These are phyloP conservation scores for Silurus glanis DNA, from an alignment of 2,113 vertebrate genomes.

Conservation along the genomic window DNA sequence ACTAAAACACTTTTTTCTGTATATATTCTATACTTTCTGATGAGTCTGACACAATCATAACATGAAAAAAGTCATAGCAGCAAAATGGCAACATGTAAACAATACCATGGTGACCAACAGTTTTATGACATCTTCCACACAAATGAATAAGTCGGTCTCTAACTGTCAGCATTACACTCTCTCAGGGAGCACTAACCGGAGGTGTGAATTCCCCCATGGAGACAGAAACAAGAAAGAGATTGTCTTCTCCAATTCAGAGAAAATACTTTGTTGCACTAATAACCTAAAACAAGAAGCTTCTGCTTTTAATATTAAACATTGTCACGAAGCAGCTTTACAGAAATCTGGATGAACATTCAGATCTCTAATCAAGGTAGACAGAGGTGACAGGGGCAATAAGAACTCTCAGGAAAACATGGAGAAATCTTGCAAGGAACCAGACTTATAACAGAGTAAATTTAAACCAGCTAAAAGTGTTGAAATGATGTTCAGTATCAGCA, in stretches of 20 bases:
- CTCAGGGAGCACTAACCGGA: constrained; percentile 11
- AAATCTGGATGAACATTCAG: background rate
- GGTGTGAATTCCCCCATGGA: constrained; percentile 28
- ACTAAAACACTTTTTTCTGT: background rate
- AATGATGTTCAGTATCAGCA: background rate
- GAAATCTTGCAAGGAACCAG: background rate
- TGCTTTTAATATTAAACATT: background rate
- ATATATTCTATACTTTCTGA: background rate
- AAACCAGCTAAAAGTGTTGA: background rate
- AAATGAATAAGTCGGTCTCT: background rate
- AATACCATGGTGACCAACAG: background rate
- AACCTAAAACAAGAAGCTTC: background rate
- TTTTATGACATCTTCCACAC: background rate
- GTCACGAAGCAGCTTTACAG: background rate
- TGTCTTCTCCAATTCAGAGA: background rate
- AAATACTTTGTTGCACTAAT: background rate
- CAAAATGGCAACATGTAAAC: background rate
- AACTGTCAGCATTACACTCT: constrained; percentile 27
- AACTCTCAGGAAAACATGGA: background rate
- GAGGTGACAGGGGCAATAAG: background rate
- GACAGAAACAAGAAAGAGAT: background rate
- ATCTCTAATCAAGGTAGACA: background rate
- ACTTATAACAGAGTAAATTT: background rate
- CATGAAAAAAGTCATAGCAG: background rate
- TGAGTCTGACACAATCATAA: background rate